Percentiles rank a stretch among this genome's conserved stretches.
These are phyloP conservation scores for Glossosoma conforme DNA, from an alignment of 1,140 invertebrate genomes.

Conservation along the genomic window DNA sequence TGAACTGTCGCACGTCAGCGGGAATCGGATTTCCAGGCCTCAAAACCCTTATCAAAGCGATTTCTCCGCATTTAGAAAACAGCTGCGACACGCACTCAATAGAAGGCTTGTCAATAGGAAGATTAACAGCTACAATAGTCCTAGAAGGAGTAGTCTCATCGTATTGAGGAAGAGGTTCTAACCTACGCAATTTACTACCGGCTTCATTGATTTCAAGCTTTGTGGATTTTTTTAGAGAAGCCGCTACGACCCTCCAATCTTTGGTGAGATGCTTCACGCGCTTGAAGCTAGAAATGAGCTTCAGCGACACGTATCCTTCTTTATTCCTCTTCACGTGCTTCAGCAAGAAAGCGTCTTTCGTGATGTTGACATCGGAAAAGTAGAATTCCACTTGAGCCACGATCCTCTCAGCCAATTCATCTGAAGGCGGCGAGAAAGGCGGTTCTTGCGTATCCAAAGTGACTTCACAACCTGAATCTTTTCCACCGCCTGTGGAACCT, in stretches of 20 bases:
- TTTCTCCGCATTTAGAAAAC: constrained; percentile 82
- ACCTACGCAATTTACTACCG: constrained; percentile 83
- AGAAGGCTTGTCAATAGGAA: constrained; percentile 77
- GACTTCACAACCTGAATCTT: constrained; percentile 63
- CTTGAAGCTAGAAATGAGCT: constrained; percentile 90
- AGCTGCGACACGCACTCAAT: constrained; percentile 85
- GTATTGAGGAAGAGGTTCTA: constrained; percentile 79
- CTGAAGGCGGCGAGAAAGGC: constrained; percentile 57
- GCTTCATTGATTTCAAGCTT: constrained; percentile 86
- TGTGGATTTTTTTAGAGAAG: constrained; percentile 70
- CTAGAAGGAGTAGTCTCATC: constrained; percentile 88
- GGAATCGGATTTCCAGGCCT: constrained; percentile 82
- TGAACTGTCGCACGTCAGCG: constrained; percentile 81
- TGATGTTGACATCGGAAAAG: constrained; percentile 90
- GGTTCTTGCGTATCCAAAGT: constrained; percentile 50
- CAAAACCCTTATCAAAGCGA: constrained; percentile 78
- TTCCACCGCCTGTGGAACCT: constrained; percentile 50
- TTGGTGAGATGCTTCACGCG: constrained; percentile 88
- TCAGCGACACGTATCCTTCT: constrained; percentile 90
- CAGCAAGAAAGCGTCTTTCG: constrained; percentile 90
- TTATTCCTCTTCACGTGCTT: constrained; percentile 93
- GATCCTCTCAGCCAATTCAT: constrained; percentile 71
- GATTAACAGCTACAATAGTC: constrained; percentile 80
- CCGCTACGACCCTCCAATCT: constrained; percentile 88
- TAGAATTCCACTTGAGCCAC: constrained; percentile 87